Evolutionary conservation across 2,888 invertebrate species (phyloP).

Genomic region (Eupithecia dodoneata): DNA sequence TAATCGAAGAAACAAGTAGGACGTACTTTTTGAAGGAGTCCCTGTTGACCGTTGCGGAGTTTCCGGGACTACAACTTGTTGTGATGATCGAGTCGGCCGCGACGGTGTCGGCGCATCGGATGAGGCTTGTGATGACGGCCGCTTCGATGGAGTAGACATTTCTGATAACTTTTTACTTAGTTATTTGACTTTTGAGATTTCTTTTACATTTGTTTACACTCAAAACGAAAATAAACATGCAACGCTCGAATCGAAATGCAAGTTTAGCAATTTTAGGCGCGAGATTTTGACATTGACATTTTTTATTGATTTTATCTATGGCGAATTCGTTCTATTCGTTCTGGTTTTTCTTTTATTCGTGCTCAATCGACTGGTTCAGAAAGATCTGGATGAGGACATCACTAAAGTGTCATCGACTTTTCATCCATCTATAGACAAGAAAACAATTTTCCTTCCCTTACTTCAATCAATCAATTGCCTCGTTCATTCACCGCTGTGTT

Average conservation of each 20-base stretch:
- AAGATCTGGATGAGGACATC: constrained; percentile 44
- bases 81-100: constrained; percentile 72
- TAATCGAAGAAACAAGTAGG: not conserved
- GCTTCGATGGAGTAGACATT: constrained; percentile 78
- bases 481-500: constrained; percentile 84
- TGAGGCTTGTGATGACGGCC: constrained; percentile 75
- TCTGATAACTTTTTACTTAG: not conserved
- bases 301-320: not conserved
- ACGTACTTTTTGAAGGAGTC: constrained; percentile 70
- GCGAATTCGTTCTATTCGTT: not conserved
- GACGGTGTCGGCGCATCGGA: constrained; percentile 79
- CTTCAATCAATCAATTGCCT: constrained; percentile 79
- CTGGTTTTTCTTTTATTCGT: not conserved
- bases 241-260: not conserved
- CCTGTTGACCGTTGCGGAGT: constrained; percentile 78
- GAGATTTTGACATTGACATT: constrained; percentile 35
- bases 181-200: not conserved
- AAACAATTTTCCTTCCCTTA: constrained; percentile 34
- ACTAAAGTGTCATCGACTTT: constrained; percentile 58
- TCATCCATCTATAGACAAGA: constrained; percentile 63
- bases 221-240: constrained; percentile 20
- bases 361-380: constrained; percentile 11
- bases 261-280: constrained; percentile 34
- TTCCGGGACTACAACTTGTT: constrained; percentile 78
- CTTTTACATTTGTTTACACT: constrained; percentile 17